Percentiles rank a stretch among this genome's conserved stretches.
These are phyloP conservation scores for Morelia viridis DNA, from an alignment of 2,797 vertebrate genomes.

Conservation along the genomic window DNA sequence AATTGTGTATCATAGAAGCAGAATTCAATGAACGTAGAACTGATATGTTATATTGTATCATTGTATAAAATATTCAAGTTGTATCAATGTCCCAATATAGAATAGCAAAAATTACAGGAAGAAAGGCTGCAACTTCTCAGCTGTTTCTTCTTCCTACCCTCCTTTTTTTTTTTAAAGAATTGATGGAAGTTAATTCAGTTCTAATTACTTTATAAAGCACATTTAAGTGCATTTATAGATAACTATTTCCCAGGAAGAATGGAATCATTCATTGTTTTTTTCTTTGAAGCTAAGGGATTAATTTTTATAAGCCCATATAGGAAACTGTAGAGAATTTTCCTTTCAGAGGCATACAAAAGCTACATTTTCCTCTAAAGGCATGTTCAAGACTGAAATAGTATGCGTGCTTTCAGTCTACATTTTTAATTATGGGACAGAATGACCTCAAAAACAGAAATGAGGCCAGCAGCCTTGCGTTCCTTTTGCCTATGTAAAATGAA, in stretches of 20 bases:
- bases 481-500: neutral
- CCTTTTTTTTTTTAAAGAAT: neutral
- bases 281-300: slow-evolving; percentile 20
- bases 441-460: slow-evolving; percentile 5
- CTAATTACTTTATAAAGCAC: slow-evolving; percentile 13
- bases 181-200: slow-evolving; percentile 3
- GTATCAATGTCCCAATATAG: neutral
- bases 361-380: neutral
- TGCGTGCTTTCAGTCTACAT: neutral
- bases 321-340: neutral
- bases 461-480: neutral
- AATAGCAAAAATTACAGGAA: neutral
- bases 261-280: slow-evolving; percentile 17
- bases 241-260: slow-evolving; percentile 10
- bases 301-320: slow-evolving; percentile 12
- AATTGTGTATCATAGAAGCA: neutral
- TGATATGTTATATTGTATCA: neutral
- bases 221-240: slow-evolving; percentile 27
- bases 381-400: slow-evolving; percentile 12
- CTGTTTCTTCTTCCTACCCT: neutral
- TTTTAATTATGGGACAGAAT: neutral
- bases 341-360: slow-evolving; percentile 24
- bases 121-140: neutral
- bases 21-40: neutral
- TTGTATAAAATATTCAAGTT: neutral